phyloP scores from a whole-genome alignment of 2,888 invertebrate species.

The Gnatocerus cornutus region DNA sequence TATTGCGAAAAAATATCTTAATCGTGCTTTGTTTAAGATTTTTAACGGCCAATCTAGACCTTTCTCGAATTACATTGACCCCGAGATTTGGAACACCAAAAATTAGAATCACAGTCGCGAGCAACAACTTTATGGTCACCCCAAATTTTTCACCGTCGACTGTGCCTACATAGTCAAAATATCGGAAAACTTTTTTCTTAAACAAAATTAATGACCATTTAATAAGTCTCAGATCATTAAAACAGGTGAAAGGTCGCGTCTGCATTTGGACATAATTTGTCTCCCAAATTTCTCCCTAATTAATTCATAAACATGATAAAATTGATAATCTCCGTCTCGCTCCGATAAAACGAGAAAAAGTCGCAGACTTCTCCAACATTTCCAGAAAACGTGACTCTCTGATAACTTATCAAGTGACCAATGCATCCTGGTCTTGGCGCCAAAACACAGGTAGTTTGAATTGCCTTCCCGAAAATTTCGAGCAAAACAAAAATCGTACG shows the following conservation, averaged over 20 bases:
- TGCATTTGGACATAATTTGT: not conserved
- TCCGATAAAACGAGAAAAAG: constrained; percentile 4
- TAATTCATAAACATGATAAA: not conserved
- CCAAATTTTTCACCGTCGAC: too few relatives aligned
- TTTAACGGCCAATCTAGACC: not conserved
- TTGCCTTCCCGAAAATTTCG: not conserved
- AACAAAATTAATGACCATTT: not conserved
- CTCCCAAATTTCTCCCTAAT: constrained; percentile 2
- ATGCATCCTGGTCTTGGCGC: constrained; percentile 10
- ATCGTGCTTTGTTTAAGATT: constrained; percentile 1
- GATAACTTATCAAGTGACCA: not conserved
- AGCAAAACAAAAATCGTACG: constrained; percentile 40
- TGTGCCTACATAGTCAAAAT: too few relatives aligned
- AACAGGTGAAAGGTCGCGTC: constrained; percentile 5
- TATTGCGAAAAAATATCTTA: constrained; percentile 26
- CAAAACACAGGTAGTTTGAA: constrained; percentile 1
- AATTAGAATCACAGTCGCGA: too few relatives aligned
- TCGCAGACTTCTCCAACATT: not conserved
- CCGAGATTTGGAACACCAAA: too few relatives aligned
- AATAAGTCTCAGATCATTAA: constrained; percentile 10
- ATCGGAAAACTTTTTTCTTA: not conserved
- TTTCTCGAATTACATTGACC: not conserved
- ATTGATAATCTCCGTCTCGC: not conserved
- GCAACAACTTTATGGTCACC: too few relatives aligned
- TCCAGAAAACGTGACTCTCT: not conserved